phyloP scores from a whole-genome alignment of 2,888 invertebrate genomes.

The Xestia ashworthii region DNA sequence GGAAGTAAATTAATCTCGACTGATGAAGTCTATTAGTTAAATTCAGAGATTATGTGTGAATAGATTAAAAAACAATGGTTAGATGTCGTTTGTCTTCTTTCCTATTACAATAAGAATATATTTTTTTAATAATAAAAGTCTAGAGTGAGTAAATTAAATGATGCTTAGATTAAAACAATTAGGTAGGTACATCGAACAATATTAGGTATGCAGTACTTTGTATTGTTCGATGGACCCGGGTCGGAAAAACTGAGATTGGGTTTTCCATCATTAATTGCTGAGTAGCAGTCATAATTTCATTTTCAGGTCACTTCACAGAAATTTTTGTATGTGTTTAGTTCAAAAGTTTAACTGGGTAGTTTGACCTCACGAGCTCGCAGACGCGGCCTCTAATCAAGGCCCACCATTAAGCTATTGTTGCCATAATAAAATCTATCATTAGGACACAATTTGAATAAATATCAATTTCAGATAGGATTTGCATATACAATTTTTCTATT shows the following conservation, averaged over 20 bases:
- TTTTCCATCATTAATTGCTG: not conserved
- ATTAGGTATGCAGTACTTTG: not conserved
- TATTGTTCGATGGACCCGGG: not conserved
- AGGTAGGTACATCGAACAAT: not conserved
- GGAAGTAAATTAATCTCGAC: slow-evolving; percentile 57
- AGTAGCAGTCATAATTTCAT: not conserved
- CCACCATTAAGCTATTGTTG: slow-evolving; percentile 28
- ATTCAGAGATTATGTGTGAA: slow-evolving; percentile 51
- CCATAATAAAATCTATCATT: slow-evolving; percentile 28
- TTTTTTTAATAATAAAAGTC: not conserved
- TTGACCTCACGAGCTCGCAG: slow-evolving; percentile 6
- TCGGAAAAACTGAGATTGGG: not conserved
- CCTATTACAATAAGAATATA: slow-evolving; percentile 7
- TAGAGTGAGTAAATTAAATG: not conserved
- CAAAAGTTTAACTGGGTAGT: not conserved
- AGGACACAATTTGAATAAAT: slow-evolving; percentile 41
- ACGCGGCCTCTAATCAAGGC: not conserved
- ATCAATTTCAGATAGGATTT: slow-evolving; percentile 27
- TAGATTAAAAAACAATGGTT: slow-evolving; percentile 33
- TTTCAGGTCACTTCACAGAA: not conserved
- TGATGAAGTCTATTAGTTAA: slow-evolving; percentile 54
- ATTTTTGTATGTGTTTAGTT: not conserved
- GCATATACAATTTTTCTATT: slow-evolving; percentile 16
- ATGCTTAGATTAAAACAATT: not conserved
- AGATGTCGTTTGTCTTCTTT: slow-evolving; percentile 17